These are phyloP conservation scores for Embidobia sp. DNA, from an alignment of 2,888 invertebrate species.

Conservation along the genomic window DNA sequence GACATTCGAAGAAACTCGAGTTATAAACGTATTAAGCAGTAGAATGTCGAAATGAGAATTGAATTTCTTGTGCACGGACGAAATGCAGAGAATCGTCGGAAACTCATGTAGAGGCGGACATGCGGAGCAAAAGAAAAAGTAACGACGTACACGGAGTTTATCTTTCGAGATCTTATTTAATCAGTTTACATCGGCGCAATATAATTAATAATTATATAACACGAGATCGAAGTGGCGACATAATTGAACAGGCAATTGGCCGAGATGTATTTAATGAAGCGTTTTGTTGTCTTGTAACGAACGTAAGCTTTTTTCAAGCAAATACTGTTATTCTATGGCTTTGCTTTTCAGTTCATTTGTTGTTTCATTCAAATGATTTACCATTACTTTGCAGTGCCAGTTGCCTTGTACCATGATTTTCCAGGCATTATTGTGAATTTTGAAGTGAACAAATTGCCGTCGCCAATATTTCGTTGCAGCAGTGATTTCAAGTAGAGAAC, in stretches of 20 bases:
- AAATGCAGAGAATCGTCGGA: constrained; percentile 19
- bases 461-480: constrained; percentile 7
- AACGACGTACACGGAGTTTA: constrained; percentile 38
- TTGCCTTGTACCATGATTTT: constrained; percentile 1
- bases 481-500: background rate
- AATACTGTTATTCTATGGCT: constrained; percentile 13
- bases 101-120: constrained; percentile 24
- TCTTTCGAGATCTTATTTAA: constrained; percentile 31
- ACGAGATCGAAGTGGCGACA: too few species aligned
- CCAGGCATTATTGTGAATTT: too few species aligned
- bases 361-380: constrained; percentile 10
- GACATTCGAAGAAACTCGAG: constrained; percentile 56
- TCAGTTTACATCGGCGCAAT: constrained; percentile 26
- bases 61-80: constrained; percentile 49
- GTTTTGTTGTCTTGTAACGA: constrained; percentile 6
- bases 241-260: too few species aligned
- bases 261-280: too few species aligned
- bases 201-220: constrained; percentile 40
- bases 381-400: too few species aligned
- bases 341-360: constrained; percentile 17
- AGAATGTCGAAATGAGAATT: constrained; percentile 50
- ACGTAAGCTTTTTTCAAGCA: constrained; percentile 4
- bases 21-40: constrained; percentile 49
- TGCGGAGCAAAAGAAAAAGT: constrained; percentile 24
- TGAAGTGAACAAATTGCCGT: constrained; percentile 16